Evolutionary conservation across 1,140 invertebrate species (phyloP).

Genomic region (Drosophila dunni): DNA sequence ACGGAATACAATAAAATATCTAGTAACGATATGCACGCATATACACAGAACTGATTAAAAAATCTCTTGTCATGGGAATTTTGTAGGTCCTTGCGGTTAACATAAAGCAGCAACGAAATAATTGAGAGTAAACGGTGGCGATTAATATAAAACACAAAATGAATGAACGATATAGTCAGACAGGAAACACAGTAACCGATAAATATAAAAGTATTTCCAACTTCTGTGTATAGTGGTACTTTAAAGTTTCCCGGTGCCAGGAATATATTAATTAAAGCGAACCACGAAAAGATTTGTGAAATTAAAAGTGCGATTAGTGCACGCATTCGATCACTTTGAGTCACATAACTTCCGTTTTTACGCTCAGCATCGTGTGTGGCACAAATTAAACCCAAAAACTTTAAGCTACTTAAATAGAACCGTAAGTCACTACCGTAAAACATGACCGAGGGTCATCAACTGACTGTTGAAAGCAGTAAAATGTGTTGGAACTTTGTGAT

Average conservation of each 20-base stretch:
- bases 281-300: conserved; percentile 28
- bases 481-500: not conserved
- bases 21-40: conserved; percentile 21
- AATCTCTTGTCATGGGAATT: conserved; percentile 33
- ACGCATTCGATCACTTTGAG: conserved; percentile 14
- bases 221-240: conserved; percentile 15
- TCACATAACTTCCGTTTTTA: conserved; percentile 3
- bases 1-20: conserved; percentile 1
- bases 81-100: conserved; percentile 34
- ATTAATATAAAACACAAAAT: conserved; percentile 49
- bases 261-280: conserved; percentile 14
- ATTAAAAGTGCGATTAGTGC: conserved; percentile 25
- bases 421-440: conserved; percentile 52
- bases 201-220: conserved; percentile 55
- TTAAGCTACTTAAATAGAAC: conserved; percentile 55
- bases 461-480: not conserved
- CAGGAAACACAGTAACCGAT: conserved; percentile 45
- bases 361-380: conserved; percentile 14
- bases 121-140: conserved; percentile 29
- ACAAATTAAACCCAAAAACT: conserved; percentile 57
- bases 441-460: conserved; percentile 42
- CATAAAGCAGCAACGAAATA: conserved; percentile 37
- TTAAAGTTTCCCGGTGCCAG: conserved; percentile 4
- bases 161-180: conserved; percentile 45
- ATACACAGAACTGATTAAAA: conserved; percentile 6